phyloP scores from a whole-genome alignment of 2,113 vertebrate species.

The Brachypteracias leptosomus region DNA sequence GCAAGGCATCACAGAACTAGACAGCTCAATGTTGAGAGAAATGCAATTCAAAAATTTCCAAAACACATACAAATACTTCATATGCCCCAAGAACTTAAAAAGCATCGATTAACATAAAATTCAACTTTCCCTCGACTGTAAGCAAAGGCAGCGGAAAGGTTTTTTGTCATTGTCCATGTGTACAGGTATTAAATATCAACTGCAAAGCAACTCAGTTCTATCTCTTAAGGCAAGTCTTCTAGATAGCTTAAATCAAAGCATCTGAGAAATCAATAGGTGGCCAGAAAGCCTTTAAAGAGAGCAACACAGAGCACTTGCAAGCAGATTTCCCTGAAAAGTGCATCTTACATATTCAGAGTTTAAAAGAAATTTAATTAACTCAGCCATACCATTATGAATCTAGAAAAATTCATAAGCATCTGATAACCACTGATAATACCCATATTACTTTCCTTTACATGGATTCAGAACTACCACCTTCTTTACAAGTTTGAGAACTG shows the following conservation, averaged over 20 bases:
- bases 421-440: neutral
- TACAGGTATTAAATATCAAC: neutral
- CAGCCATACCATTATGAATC: neutral
- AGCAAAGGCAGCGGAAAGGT: neutral
- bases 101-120: neutral
- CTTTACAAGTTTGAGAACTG: neutral
- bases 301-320: neutral
- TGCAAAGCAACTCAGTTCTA: neutral
- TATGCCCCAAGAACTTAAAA: neutral
- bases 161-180: neutral
- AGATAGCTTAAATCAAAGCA: neutral
- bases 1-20: neutral
- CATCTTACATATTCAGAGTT: neutral
- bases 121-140: neutral
- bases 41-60: neutral
- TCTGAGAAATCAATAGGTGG: neutral
- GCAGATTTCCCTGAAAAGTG: fast-evolving
- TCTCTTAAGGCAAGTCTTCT: neutral
- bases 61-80: neutral
- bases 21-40: neutral
- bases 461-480: neutral
- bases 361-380: neutral
- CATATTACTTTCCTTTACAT: neutral
- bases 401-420: neutral
- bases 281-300: neutral